These are phyloP conservation scores for Odontocolon sp. DNA, from an alignment of 2,888 invertebrate species.

Conservation along the genomic window DNA sequence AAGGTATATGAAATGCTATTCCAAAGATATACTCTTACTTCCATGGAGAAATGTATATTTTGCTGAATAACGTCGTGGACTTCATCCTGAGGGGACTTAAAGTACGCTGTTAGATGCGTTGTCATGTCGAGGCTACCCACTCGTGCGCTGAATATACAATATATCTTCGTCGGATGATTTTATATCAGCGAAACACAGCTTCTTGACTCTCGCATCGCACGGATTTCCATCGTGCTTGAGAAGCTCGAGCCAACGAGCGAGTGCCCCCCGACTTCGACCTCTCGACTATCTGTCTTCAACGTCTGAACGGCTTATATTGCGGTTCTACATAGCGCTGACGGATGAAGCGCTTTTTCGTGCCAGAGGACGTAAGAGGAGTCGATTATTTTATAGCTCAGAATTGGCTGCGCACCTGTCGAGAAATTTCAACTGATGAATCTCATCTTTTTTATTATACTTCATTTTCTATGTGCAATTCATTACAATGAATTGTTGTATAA, in stretches of 20 bases:
- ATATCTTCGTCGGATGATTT: constrained; percentile 58
- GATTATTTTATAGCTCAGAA: constrained; percentile 13
- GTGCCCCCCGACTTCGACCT: constrained; percentile 42
- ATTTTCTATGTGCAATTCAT: not conserved
- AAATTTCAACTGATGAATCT: not conserved
- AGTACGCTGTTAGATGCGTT: constrained; percentile 36
- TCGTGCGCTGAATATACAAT: constrained; percentile 53
- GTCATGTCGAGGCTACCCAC: constrained; percentile 39
- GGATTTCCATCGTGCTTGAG: constrained; percentile 18
- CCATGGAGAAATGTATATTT: constrained; percentile 44
- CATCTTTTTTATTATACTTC: not conserved
- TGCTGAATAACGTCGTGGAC: not conserved
- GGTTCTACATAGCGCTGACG: not conserved
- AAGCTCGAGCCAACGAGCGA: constrained; percentile 46
- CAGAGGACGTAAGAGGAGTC: no score
- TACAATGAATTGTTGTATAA: no score
- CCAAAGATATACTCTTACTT: constrained; percentile 17
- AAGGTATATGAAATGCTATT: not conserved
- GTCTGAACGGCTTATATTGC: constrained; percentile 34
- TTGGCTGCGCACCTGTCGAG: not conserved
- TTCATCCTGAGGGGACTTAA: constrained; percentile 26
- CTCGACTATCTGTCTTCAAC: constrained; percentile 51
- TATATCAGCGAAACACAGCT: constrained; percentile 56
- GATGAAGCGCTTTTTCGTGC: constrained; percentile 23
- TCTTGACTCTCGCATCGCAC: constrained; percentile 34